phyloP scores from a whole-genome alignment of 1,140 invertebrate species.

The Drosophila ananassae region DNA sequence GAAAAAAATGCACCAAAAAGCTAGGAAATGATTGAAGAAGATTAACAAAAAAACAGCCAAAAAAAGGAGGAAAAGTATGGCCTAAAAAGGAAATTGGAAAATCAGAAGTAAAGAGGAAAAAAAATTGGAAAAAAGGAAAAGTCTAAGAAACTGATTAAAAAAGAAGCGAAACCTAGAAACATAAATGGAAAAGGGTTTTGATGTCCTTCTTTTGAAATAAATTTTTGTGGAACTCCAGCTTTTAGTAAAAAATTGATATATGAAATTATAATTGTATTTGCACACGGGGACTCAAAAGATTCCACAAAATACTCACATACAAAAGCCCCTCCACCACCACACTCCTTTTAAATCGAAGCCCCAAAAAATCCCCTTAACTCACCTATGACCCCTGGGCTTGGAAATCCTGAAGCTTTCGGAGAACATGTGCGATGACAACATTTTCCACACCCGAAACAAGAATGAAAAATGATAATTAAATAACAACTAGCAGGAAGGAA shows the following conservation, averaged over 20 bases:
- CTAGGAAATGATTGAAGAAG: background rate
- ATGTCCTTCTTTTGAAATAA: background rate
- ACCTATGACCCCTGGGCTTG: constrained; percentile 1
- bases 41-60: background rate
- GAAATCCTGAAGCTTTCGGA: background rate
- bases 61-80: background rate
- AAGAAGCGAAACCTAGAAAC: background rate
- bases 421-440: constrained; percentile 52
- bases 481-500: constrained; percentile 45
- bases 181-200: background rate
- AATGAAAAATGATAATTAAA: constrained; percentile 70
- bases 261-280: constrained; percentile 70
- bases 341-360: background rate
- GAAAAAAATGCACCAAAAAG: background rate
- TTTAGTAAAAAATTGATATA: constrained; percentile 48
- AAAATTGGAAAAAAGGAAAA: background rate
- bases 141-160: background rate
- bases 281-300: constrained; percentile 16
- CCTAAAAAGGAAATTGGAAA: background rate
- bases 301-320: constrained; percentile 9
- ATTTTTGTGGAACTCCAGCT: background rate
- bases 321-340: constrained; percentile 7
- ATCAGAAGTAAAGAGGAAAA: background rate
- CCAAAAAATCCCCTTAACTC: background rate
- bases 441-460: constrained; percentile 48